These are phyloP conservation scores for Hypsibius dujardini DNA, from an alignment of 1,140 invertebrate genomes.

Conservation along the genomic window DNA sequence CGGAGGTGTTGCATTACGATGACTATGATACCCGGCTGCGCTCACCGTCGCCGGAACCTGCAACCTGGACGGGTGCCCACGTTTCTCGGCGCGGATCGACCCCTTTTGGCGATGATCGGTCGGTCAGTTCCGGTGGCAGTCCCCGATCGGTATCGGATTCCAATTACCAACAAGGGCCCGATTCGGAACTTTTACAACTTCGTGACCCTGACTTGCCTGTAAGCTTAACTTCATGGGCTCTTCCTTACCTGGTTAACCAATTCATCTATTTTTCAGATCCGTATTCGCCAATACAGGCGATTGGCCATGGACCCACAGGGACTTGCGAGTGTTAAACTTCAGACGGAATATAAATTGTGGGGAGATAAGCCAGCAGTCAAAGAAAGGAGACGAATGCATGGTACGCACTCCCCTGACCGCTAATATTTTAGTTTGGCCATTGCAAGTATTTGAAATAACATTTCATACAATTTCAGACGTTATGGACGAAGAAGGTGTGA, in stretches of 20 bases:
- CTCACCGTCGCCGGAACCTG: conserved; percentile 4
- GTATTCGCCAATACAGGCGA: conserved; percentile 8
- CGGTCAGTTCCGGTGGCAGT: conserved; percentile 9
- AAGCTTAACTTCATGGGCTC: not conserved
- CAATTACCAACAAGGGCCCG: conserved; percentile 82
- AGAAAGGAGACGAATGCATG: conserved; percentile 71
- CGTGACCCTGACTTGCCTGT: conserved; percentile 79
- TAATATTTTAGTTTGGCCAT: no score
- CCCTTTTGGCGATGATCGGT: not conserved
- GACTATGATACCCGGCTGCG: not conserved
- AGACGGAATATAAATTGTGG: not conserved
- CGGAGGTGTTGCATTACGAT: not conserved
- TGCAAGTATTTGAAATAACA: no score
- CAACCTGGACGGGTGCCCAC: not conserved
- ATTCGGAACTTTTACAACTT: conserved; percentile 78
- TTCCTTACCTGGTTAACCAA: not conserved
- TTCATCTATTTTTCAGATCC: not conserved
- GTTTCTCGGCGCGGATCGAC: not conserved
- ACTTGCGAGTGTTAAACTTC: not conserved
- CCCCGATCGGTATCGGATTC: conserved; percentile 23
- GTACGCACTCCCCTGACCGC: no score
- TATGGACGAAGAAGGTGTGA: conserved; percentile 68
- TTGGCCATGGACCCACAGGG: not conserved
- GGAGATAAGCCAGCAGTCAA: conserved; percentile 1
- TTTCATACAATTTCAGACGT: no score